These are phyloP conservation scores for Aramus guarauna DNA, from an alignment of 2,113 vertebrate genomes.

Conservation along the genomic window DNA sequence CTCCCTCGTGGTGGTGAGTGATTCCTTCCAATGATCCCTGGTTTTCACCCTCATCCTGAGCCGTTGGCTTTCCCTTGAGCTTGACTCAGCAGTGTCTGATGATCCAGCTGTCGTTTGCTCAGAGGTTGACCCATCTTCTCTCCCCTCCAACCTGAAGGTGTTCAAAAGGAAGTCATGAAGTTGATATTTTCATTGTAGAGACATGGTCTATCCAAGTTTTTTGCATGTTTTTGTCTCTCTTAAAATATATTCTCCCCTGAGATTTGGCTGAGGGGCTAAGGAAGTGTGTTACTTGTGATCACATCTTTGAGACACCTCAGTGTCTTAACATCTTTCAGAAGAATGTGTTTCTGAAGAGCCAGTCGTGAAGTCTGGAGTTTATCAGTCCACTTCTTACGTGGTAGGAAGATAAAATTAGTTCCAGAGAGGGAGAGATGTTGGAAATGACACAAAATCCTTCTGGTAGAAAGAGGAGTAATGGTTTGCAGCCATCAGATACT, in stretches of 20 bases:
- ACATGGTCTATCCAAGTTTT: background rate
- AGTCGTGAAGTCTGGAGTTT: conserved; percentile 6
- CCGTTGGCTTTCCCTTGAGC: background rate
- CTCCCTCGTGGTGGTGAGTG: background rate
- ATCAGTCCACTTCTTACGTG: conserved; percentile 2
- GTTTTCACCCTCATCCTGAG: background rate
- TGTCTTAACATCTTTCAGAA: background rate
- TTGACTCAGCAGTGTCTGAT: background rate
- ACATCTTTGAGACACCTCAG: background rate
- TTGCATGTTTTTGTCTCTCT: background rate
- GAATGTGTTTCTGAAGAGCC: conserved; percentile 27
- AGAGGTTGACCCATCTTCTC: background rate
- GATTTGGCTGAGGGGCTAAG: background rate
- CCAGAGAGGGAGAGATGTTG: conserved; percentile 5
- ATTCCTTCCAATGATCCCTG: background rate
- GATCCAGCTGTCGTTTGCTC: background rate
- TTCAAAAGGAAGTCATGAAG: background rate
- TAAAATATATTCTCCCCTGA: background rate
- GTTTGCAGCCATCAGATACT: conserved; percentile 7
- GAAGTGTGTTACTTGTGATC: background rate
- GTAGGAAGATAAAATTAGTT: conserved; percentile 29
- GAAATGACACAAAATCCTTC: background rate
- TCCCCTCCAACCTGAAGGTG: background rate
- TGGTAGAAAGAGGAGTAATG: background rate
- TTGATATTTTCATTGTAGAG: background rate